phyloP scores from a whole-genome alignment of 2,797 vertebrate species.

The Leucoraja ocellata region DNA sequence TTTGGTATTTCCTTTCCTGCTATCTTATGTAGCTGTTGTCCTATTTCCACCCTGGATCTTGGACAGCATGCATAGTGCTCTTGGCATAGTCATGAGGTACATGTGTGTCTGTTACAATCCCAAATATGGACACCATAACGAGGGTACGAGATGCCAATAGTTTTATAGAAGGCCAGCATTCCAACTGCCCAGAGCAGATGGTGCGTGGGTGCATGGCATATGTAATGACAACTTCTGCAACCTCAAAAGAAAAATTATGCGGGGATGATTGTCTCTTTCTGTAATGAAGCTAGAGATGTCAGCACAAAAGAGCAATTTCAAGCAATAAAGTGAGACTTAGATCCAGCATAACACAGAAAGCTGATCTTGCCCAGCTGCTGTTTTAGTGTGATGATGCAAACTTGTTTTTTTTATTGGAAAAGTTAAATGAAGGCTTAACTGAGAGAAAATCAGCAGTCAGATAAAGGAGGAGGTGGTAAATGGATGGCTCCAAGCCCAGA shows the following conservation, averaged over 20 bases:
- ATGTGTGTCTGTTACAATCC: background rate
- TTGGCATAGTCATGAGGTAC: background rate
- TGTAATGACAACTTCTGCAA: background rate
- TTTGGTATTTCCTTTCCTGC: background rate
- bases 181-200: constrained; percentile 1
- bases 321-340: background rate
- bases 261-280: background rate
- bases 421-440: background rate
- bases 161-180: background rate
- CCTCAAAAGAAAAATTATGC: background rate
- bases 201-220: background rate
- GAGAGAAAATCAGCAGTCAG: background rate
- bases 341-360: background rate
- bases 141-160: background rate
- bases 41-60: background rate
- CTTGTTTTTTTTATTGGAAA: background rate
- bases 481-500: too few species aligned
- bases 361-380: background rate
- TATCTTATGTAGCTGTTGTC: background rate
- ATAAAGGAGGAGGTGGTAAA: background rate
- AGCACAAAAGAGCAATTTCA: background rate
- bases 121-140: too few species aligned
- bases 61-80: background rate
- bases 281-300: background rate
- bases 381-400: background rate